Base-by-base conservation (phyloP, 1,140 invertebrate species). In the Eueides isabella region DNA sequence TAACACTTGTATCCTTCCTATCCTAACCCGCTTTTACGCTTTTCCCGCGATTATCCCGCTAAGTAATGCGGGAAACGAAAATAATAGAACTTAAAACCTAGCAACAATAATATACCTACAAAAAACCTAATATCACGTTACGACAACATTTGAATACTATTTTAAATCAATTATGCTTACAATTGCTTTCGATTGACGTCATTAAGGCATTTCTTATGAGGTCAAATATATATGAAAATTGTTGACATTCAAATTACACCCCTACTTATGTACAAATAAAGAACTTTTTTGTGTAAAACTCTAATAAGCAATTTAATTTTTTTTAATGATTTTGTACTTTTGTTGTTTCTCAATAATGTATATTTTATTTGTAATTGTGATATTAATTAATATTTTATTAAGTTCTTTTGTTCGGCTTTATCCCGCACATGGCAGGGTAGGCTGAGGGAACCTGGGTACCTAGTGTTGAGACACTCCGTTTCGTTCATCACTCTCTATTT, bases 121-220 rank as follows among this genome's bases (percentile, higher is more conserved):
- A 4, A 44, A 44, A 19, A 23, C 48, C 19, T 55, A 26, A 55
- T 55, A 55, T 55, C 23, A 23, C 19, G 30, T 26, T 70, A 61
- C 61, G 29, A 12, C 9, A 19, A 61, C 61, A 28, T 63, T 67
- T 41, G 14, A 62, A 19, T 30, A 30, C 28, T 41, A 55, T 63
- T 63, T 70, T 62, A 70, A 70, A 70, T 70, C 38, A 62, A 67
- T 67, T 70, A 41, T 70, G 68, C 68, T 63, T 70, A 63, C 61
- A 35, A 38, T 70, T 62, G 23, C 30, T 63, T 70, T 62, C 61
- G 19, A 70, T 70, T 70, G 55, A 70, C 68, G 68, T 70, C 68
- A 70, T 61, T 35, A 62, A 70, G 48, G 63, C 26, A 38, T 19
- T 70, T 41, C 55, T 70, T 70, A 29, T 70, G 35, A 70, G 23